Evolutionary conservation across 2,888 invertebrate genomes (phyloP).

Genomic region (Agriopis marginaria): DNA sequence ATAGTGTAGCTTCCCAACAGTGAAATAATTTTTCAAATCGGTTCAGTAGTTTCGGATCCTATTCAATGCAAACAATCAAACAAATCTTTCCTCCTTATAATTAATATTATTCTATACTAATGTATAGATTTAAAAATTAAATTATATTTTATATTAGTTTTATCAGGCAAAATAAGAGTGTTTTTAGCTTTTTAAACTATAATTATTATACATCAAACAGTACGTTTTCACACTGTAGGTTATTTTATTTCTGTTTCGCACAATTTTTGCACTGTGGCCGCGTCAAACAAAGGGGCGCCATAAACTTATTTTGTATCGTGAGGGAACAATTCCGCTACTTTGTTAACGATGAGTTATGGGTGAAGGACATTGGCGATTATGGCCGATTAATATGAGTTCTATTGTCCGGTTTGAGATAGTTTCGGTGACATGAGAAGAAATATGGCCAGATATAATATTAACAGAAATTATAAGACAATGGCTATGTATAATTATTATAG

Average conservation of each 20-base stretch:
- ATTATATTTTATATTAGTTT: no score
- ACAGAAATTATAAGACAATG: not conserved
- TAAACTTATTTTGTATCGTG: conserved; percentile 82
- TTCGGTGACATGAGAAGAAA: conserved; percentile 9
- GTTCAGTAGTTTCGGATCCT: no score
- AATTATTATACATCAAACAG: not conserved
- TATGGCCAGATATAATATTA: not conserved
- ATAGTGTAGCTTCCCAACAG: no score
- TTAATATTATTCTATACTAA: no score
- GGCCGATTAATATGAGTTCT: conserved; percentile 44
- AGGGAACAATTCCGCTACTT: conserved; percentile 68
- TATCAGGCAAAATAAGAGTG: no score
- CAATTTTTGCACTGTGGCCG: conserved; percentile 53
- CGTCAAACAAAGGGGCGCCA: conserved; percentile 73
- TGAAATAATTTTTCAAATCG: no score
- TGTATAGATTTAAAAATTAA: no score
- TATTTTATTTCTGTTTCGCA: not conserved
- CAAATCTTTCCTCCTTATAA: no score
- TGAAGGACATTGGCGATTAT: conserved; percentile 46
- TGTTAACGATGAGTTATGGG: conserved; percentile 54
- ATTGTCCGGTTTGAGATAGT: conserved; percentile 27
- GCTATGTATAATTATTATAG: not conserved
- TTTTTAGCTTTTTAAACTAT: not conserved
- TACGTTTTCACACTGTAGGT: conserved; percentile 5
- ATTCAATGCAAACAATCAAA: no score